Conservation (phyloP, 2,797 vertebrate species). For the Danio albolineatus region DNA sequence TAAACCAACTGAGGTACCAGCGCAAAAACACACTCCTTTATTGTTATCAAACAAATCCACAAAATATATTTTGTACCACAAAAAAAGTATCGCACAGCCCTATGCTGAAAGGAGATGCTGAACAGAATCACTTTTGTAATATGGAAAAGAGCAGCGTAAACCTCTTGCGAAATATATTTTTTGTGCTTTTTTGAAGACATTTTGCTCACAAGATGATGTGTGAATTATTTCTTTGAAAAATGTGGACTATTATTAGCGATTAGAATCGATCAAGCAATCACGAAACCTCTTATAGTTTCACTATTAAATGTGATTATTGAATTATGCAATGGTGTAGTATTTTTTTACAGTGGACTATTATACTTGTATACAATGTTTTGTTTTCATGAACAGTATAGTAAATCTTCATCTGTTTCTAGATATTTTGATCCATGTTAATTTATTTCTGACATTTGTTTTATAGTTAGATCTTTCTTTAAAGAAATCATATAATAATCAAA, state of each 20-base stretch:
- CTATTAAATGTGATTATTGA: neutral
- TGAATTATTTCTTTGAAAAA: neutral
- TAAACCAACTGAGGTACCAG: no score
- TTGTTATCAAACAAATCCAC: no score
- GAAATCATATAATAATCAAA: neutral
- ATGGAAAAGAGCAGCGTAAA: no score
- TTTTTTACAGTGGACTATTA: neutral
- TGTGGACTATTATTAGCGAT: no score
- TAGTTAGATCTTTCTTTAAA: neutral
- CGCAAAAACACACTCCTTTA: no score
- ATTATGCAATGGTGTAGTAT: neutral
- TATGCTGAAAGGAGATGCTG: no score
- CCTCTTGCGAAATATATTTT: no score
- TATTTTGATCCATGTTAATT: neutral
- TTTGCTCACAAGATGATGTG: neutral
- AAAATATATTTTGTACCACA: no score
- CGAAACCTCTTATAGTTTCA: neutral
- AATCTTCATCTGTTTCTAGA: neutral
- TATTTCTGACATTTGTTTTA: neutral
- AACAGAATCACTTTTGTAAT: no score
- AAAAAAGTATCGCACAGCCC: no score
- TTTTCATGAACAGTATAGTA: neutral
- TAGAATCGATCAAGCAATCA: conserved; percentile 9
- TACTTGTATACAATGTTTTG: neutral
- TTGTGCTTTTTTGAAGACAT: no score